A percentile compares a stretch with the other conserved stretches of the same genome.
phyloP scores from a whole-genome alignment of 2,797 vertebrate genomes.

The Peromyscus melanophrys region DNA sequence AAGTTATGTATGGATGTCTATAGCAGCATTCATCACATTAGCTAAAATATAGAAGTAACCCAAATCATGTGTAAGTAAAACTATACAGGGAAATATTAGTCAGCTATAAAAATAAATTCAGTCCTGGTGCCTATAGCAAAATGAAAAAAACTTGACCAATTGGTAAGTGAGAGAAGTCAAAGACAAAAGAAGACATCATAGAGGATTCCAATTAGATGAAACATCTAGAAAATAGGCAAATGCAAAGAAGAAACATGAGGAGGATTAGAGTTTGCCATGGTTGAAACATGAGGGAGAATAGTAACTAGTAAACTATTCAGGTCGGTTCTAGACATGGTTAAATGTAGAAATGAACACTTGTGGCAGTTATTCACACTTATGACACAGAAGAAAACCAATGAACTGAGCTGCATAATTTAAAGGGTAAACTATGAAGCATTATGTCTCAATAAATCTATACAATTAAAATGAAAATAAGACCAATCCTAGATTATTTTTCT shows the following conservation, averaged over 20 bases:
- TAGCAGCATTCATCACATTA: not conserved
- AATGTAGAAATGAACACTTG: not conserved
- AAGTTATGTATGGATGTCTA: not conserved
- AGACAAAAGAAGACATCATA: not conserved
- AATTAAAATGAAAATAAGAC: not conserved
- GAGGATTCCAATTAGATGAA: not conserved
- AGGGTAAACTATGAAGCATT: not conserved
- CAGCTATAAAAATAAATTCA: not conserved
- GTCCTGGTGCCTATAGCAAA: not conserved
- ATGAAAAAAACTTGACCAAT: not conserved
- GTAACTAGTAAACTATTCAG: too few relatives aligned
- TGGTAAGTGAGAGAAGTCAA: not conserved
- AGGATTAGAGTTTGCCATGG: not conserved
- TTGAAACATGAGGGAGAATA: not conserved
- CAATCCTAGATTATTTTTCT: not conserved
- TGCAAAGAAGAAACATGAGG: not conserved
- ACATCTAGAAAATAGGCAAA: not conserved
- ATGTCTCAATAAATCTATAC: not conserved
- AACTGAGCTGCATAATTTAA: not conserved
- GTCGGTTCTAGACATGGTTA: not conserved
- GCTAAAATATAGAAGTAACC: not conserved
- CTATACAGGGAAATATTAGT: not conserved
- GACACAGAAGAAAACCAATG: not conserved
- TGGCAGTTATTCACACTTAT: not conserved
- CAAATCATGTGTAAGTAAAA: not conserved